These are phyloP conservation scores for Proteles cristata DNA, from an alignment of 2,113 vertebrate genomes.

Conservation along the genomic window DNA sequence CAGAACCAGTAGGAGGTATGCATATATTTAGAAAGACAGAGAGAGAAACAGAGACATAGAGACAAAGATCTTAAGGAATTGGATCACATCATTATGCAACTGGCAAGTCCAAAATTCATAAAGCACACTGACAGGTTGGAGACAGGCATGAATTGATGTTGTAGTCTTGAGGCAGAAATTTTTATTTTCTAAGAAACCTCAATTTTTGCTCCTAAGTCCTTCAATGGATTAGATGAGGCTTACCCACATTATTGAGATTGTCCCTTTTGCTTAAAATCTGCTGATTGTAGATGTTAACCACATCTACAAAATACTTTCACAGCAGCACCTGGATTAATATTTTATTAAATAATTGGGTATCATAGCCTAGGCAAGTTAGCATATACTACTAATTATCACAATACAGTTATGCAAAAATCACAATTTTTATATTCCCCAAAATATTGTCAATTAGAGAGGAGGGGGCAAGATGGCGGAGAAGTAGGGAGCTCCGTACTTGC, in stretches of 20 bases:
- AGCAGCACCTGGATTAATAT: background rate
- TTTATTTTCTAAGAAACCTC: background rate
- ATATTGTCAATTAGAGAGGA: too few relatives aligned
- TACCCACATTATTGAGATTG: background rate
- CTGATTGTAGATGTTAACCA: background rate
- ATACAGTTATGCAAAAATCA: background rate
- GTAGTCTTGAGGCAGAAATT: background rate
- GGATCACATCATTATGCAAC: background rate
- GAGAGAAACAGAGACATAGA: background rate
- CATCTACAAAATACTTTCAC: background rate
- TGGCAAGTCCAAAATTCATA: background rate
- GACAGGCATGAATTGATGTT: background rate
- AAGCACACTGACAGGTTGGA: background rate
- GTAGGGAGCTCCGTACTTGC: too few relatives aligned
- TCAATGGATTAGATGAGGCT: background rate
- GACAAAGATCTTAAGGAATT: constrained; percentile 12
- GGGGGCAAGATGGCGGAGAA: too few relatives aligned
- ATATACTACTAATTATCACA: background rate
- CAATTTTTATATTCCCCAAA: background rate
- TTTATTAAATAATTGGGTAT: constrained; percentile 13
- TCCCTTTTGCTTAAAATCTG: constrained; percentile 11
- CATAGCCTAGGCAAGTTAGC: background rate
- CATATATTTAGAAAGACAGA: background rate
- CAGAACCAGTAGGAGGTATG: background rate
- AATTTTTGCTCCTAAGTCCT: background rate